Evolutionary conservation across 2,113 vertebrate genomes (phyloP).

Genomic region (Psephotus haematonotus): DNA sequence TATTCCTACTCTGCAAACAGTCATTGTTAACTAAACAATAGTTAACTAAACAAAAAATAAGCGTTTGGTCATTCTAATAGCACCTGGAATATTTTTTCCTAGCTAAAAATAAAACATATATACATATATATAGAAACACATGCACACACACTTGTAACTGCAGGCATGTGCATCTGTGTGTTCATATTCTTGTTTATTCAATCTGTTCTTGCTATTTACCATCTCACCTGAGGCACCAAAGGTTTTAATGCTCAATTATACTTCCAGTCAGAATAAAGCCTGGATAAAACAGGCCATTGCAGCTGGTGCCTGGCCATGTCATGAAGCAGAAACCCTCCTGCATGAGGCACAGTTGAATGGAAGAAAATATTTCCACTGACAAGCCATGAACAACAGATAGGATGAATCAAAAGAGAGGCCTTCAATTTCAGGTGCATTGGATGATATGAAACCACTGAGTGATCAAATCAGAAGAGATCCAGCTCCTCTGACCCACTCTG

Average conservation of each 20-base stretch:
- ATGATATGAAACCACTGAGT: background rate
- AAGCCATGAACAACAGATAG: background rate
- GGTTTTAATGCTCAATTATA: background rate
- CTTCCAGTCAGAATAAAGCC: background rate
- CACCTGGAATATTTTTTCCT: background rate
- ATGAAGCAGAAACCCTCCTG: background rate
- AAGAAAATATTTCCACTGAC: background rate
- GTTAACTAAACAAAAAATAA: background rate
- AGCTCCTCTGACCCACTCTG: accelerated
- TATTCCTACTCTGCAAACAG: background rate
- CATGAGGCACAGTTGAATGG: background rate
- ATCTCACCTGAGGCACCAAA: background rate
- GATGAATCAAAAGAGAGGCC: background rate
- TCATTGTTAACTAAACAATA: background rate
- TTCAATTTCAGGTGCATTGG: background rate
- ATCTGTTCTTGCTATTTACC: background rate
- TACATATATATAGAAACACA: background rate
- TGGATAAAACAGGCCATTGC: background rate
- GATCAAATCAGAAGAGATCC: background rate
- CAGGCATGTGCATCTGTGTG: background rate
- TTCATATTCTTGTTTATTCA: background rate
- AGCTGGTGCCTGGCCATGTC: background rate
- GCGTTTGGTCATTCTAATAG: background rate
- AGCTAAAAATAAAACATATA: background rate
- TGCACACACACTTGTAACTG: background rate